Conservation (phyloP, 2,888 invertebrate genomes). For the Cryptocephalus moraei region DNA sequence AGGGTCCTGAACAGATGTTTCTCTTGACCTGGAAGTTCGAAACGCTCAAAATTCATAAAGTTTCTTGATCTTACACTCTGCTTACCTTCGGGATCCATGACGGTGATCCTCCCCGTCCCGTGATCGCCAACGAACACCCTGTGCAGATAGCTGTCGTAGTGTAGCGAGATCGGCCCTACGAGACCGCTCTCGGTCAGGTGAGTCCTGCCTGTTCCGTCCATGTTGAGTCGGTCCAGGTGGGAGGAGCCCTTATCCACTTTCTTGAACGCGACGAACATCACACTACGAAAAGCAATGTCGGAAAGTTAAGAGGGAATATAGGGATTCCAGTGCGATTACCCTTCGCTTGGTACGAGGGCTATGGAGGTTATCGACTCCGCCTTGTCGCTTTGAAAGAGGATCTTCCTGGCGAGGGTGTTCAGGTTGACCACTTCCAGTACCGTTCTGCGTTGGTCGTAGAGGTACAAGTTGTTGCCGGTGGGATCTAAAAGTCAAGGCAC, state of each 20-base stretch:
- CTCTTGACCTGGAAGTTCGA: conserved; percentile 28
- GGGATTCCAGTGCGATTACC: conserved; percentile 38
- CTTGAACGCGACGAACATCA: conserved; percentile 53
- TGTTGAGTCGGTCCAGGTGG: conserved; percentile 57
- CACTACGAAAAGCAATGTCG: conserved; percentile 35
- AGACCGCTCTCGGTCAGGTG: conserved; percentile 37
- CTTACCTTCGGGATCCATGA: conserved; percentile 49
- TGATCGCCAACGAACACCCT: conserved; percentile 60
- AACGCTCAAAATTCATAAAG: background rate
- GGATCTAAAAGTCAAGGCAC: conserved; percentile 45
- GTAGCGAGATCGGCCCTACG: conserved; percentile 44
- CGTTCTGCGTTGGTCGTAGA: conserved; percentile 53
- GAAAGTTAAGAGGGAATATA: background rate
- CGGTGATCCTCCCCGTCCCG: conserved; percentile 53
- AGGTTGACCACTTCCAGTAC: conserved; percentile 57
- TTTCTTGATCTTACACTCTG: too few species aligned
- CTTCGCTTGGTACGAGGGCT: conserved; percentile 55
- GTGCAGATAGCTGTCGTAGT: conserved; percentile 47
- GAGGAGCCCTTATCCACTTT: conserved; percentile 15
- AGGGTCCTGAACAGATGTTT: conserved; percentile 33
- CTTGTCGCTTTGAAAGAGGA: conserved; percentile 48
- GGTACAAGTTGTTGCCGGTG: conserved; percentile 62
- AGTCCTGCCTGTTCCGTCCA: conserved; percentile 51
- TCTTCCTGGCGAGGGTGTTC: conserved; percentile 45
- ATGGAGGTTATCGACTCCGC: conserved; percentile 57